These are phyloP conservation scores for Psilanteris sp. DNA, from an alignment of 1,140 invertebrate genomes.

Conservation along the genomic window DNA sequence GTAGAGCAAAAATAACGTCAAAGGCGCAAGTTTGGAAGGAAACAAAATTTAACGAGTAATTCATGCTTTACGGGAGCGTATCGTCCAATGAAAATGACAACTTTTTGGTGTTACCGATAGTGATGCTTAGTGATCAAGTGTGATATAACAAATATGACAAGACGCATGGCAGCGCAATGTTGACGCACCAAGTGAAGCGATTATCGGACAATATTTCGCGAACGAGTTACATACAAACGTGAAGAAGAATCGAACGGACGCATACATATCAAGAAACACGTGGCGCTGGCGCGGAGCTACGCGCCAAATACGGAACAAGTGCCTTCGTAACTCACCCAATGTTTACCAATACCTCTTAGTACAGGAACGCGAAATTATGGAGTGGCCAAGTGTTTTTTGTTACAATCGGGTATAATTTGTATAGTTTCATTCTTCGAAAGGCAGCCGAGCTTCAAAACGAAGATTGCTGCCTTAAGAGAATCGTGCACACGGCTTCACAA, in stretches of 20 bases:
- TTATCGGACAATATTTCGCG: neutral
- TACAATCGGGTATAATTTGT: neutral
- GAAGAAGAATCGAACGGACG: slow-evolving; percentile 16
- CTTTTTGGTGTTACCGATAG: slow-evolving; percentile 3
- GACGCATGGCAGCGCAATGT: slow-evolving; percentile 1
- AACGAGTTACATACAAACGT: slow-evolving; percentile 41
- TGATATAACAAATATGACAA: slow-evolving; percentile 8
- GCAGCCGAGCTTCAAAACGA: slow-evolving; percentile 4
- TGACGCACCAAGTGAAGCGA: neutral
- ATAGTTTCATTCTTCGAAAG: slow-evolving; percentile 2
- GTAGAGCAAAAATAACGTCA: slow-evolving; percentile 12
- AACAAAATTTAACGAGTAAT: slow-evolving; percentile 9
- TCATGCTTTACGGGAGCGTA: neutral
- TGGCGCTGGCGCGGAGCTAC: slow-evolving; percentile 28
- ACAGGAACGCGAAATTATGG: slow-evolving; percentile 10
- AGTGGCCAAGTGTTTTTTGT: slow-evolving; percentile 19
- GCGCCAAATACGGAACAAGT: slow-evolving; percentile 21
- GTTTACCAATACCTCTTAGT: slow-evolving; percentile 35
- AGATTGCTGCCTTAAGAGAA: slow-evolving; percentile 70
- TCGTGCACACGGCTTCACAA: slow-evolving; percentile 76
- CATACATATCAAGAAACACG: slow-evolving; percentile 33
- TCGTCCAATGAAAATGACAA: too few species aligned
- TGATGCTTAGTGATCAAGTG: slow-evolving; percentile 22
- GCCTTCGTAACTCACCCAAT: slow-evolving; percentile 27
- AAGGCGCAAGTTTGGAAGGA: too few species aligned